Percentiles rank a stretch among this genome's conserved stretches.
These are phyloP conservation scores for Spicauda simplicius DNA, from an alignment of 2,888 invertebrate genomes.

Conservation along the genomic window DNA sequence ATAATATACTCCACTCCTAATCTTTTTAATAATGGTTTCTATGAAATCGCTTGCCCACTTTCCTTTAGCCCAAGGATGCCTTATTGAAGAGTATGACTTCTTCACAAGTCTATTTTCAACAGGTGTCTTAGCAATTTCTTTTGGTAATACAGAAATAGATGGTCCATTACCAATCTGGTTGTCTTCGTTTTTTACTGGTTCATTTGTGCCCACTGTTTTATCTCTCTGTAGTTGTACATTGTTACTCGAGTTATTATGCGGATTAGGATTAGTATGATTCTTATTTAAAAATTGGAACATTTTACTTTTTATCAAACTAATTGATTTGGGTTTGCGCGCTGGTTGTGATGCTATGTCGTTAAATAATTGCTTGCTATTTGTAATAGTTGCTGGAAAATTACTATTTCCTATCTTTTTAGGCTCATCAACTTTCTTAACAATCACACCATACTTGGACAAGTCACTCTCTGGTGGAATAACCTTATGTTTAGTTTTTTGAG, in stretches of 20 bases:
- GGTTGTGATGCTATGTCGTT: not conserved
- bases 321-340: conserved; percentile 16
- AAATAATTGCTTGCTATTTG: not conserved
- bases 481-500: conserved; percentile 11
- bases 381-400: not conserved
- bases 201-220: conserved; percentile 8
- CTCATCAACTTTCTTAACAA: not conserved
- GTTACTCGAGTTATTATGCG: not conserved
- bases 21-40: conserved; percentile 71
- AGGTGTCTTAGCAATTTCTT: conserved; percentile 16
- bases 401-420: conserved; percentile 4
- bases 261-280: not conserved
- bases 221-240: not conserved
- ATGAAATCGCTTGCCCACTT: conserved; percentile 71
- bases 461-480: not conserved
- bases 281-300: conserved; percentile 27
- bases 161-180: not conserved
- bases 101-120: conserved; percentile 15
- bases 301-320: conserved; percentile 23
- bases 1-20: conserved; percentile 68
- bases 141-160: not conserved
- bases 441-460: not conserved
- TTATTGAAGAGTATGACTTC: conserved; percentile 13
- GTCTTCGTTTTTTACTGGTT: not conserved
- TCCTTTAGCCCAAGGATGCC: conserved; percentile 58